Percentiles rank a stretch among this genome's conserved stretches.
Conservation (phyloP, 2,888 invertebrate species). For the Ectemnius cavifrons region DNA sequence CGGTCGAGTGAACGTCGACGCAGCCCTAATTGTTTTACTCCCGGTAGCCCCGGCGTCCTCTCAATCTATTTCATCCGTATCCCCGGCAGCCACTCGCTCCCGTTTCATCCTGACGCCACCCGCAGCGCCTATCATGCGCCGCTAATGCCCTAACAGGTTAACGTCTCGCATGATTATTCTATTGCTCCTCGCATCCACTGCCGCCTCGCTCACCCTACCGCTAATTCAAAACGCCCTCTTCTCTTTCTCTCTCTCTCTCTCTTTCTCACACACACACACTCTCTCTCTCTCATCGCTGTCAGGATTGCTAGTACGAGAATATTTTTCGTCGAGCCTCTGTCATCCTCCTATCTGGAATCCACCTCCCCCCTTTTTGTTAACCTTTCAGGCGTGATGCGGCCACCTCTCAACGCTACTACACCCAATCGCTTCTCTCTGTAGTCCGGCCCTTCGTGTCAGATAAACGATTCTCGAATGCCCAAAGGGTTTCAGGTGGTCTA, state of each 20-base stretch:
- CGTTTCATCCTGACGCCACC: conserved; percentile 75
- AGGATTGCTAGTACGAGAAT: no score
- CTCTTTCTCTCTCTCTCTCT: conserved; percentile 37
- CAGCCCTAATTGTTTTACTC: conserved; percentile 77
- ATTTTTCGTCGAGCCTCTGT: not conserved
- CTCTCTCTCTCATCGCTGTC: not conserved
- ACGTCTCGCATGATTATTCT: conserved; percentile 67
- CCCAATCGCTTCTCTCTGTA: no score
- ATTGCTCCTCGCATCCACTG: conserved; percentile 53
- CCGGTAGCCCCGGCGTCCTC: conserved; percentile 69
- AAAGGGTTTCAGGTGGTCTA: no score
- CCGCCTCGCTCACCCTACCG: conserved; percentile 25
- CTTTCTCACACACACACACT: no score
- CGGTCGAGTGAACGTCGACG: conserved; percentile 74
- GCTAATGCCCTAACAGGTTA: conserved; percentile 75
- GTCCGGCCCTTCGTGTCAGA: no score
- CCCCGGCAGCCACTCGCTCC: conserved; percentile 70
- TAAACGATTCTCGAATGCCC: no score
- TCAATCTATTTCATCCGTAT: conserved; percentile 74
- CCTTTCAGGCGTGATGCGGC: conserved; percentile 1
- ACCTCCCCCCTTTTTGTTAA: conserved; percentile 12
- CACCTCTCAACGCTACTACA: not conserved
- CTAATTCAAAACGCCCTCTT: conserved; percentile 50
- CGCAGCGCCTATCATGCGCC: conserved; percentile 75
- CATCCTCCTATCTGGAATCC: not conserved